Evolutionary conservation across 1,140 invertebrate genomes (phyloP).

Genomic region (Planococcus citri): DNA sequence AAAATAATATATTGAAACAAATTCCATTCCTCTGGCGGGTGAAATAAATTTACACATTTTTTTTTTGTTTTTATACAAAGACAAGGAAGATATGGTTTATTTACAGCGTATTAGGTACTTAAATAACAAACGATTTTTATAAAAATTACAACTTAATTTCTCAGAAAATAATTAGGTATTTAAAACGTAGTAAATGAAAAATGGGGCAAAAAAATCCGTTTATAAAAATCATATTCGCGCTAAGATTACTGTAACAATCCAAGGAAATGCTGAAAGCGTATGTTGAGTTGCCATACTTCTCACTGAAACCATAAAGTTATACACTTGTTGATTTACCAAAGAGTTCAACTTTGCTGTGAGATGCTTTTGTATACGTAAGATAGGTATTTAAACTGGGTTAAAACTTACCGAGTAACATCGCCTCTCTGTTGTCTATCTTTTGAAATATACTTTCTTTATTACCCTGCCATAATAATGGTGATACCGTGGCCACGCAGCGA

Average conservation of each 20-base stretch:
- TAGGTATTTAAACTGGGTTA: too few species aligned
- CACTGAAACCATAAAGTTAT: background rate
- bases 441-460: conserved; percentile 41
- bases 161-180: background rate
- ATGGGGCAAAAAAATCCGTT: too few species aligned
- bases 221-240: background rate
- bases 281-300: background rate
- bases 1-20: too few species aligned
- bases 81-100: conserved; percentile 4
- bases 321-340: too few species aligned
- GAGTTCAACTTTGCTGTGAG: too few species aligned
- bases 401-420: conserved; percentile 41
- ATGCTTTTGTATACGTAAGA: too few species aligned
- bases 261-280: background rate
- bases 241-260: background rate
- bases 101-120: background rate
- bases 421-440: conserved; percentile 42
- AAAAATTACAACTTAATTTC: background rate
- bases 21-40: background rate
- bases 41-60: background rate
- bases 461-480: conserved; percentile 42
- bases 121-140: background rate
- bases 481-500: conserved; percentile 44
- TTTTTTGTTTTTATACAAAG: conserved; percentile 3
- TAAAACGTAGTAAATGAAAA: background rate